phyloP scores from a whole-genome alignment of 2,797 vertebrate genomes.

The Dendrocincla fuliginosa region DNA sequence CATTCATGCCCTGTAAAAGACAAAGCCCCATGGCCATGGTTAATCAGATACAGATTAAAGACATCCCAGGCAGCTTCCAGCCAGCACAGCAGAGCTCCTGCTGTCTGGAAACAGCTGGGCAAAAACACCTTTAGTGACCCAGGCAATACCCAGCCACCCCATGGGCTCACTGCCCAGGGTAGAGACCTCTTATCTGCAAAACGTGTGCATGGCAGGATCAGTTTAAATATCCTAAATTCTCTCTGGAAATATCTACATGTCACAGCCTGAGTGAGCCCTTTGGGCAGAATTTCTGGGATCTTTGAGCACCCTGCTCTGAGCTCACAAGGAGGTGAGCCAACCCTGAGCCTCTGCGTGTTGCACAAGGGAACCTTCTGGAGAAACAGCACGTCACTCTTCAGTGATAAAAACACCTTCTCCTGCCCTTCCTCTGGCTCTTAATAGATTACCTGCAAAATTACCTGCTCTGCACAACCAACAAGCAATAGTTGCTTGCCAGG shows the following conservation, averaged over 20 bases:
- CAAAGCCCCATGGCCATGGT: neutral
- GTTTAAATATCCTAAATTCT: neutral
- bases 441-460: neutral
- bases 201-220: neutral
- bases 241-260: neutral
- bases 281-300: neutral
- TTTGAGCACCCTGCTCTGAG: neutral
- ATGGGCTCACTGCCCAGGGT: neutral
- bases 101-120: neutral
- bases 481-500: neutral
- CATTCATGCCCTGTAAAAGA: neutral
- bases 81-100: neutral
- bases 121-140: neutral
- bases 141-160: neutral
- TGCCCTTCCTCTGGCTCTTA: neutral
- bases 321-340: neutral
- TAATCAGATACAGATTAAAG: slow-evolving; percentile 30
- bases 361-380: neutral
- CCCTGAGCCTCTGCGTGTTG: neutral
- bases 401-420: neutral
- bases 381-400: neutral
- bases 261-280: neutral
- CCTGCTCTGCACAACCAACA: neutral
- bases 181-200: neutral
- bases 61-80: neutral